A percentile compares a stretch with the other conserved stretches of the same genome.
Conservation (phyloP, 2,888 invertebrate genomes). For the Malacosoma neustria region DNA sequence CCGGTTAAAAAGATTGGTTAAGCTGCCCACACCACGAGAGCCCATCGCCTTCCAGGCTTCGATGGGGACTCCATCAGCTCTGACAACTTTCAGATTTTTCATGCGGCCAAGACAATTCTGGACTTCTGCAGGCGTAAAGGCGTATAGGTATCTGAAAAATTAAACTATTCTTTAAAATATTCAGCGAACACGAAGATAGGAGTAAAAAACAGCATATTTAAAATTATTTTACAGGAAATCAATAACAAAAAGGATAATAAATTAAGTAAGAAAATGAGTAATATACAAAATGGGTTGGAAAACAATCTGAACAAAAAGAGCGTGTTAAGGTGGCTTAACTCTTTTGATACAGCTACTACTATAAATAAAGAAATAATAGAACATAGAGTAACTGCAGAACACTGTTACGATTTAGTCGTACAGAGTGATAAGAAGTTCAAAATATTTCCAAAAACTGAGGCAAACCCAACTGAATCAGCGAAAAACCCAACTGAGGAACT, state of each 20-base stretch:
- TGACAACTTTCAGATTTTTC: too few species aligned
- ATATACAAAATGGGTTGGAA: slow-evolving; percentile 39
- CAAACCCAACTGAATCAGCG: slow-evolving; percentile 6
- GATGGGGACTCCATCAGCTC: too few species aligned
- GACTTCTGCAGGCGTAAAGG: too few species aligned
- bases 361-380: slow-evolving; percentile 18
- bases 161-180: too few species aligned
- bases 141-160: too few species aligned
- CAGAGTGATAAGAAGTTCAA: slow-evolving; percentile 38
- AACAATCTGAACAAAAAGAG: slow-evolving; percentile 42
- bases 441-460: slow-evolving; percentile 10
- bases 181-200: too few species aligned
- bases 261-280: slow-evolving; percentile 41
- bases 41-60: too few species aligned
- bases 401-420: slow-evolving; percentile 31
- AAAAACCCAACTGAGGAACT: slow-evolving; percentile 2
- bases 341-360: slow-evolving; percentile 18
- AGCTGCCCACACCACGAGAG: too few species aligned
- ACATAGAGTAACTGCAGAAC: slow-evolving; percentile 20
- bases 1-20: too few species aligned
- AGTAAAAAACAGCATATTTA: too few species aligned
- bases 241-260: slow-evolving; percentile 31
- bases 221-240: slow-evolving; percentile 34
- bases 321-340: slow-evolving; percentile 27
- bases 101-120: too few species aligned